phyloP scores from a whole-genome alignment of 2,888 invertebrate genomes.

The Hemistola chrysoprasaria region DNA sequence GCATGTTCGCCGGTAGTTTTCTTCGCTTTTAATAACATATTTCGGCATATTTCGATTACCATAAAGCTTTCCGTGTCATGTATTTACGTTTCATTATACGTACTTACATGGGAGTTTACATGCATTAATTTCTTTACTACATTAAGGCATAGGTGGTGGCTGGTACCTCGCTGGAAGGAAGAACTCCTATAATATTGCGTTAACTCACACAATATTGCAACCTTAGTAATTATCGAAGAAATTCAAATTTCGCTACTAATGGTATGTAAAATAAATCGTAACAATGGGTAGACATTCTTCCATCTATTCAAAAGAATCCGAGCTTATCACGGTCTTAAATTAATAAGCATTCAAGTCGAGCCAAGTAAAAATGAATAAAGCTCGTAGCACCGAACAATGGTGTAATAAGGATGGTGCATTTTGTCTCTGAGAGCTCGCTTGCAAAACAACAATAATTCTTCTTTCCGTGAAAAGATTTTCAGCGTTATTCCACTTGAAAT shows the following conservation, averaged over 20 bases:
- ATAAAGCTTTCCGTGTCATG: conserved; percentile 79
- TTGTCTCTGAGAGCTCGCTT: conserved; percentile 80
- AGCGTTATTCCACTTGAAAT: conserved; percentile 82
- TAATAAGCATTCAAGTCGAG: conserved; percentile 82
- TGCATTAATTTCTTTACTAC: conserved; percentile 63
- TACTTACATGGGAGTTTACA: conserved; percentile 51
- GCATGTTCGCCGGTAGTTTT: conserved; percentile 79
- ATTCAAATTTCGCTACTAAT: conserved; percentile 46
- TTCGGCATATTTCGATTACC: conserved; percentile 82
- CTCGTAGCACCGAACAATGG: conserved; percentile 80
- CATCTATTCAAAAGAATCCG: conserved; percentile 77
- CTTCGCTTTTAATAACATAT: conserved; percentile 79
- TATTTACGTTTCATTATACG: conserved; percentile 67
- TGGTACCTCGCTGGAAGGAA: conserved; percentile 29
- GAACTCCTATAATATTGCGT: conserved; percentile 23
- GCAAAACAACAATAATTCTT: conserved; percentile 83
- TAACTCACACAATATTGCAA: conserved; percentile 14
- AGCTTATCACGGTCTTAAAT: conserved; percentile 81
- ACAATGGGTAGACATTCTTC: conserved; percentile 76
- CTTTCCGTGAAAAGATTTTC: conserved; percentile 81
- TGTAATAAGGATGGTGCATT: conserved; percentile 81
- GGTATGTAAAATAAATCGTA: conserved; percentile 73
- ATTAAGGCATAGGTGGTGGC: conserved; percentile 28
- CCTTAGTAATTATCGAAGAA: conserved; percentile 31
- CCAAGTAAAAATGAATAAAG: conserved; percentile 82